Conservation (phyloP, 2,888 invertebrate species). For the Hyppa rectilinea region DNA sequence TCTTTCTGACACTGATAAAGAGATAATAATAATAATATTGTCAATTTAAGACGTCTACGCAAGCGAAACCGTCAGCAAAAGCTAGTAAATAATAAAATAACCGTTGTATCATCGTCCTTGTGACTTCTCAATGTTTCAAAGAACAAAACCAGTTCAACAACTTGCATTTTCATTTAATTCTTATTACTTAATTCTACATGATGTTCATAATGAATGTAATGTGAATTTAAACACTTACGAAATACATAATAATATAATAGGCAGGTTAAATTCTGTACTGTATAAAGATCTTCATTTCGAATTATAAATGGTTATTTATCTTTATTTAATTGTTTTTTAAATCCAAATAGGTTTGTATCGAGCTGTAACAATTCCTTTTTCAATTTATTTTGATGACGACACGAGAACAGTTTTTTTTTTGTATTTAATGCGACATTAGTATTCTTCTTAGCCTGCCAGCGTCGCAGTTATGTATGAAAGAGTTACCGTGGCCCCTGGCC, state of each 20-base stretch:
- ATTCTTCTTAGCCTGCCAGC: too few species aligned
- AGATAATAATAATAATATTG: too few species aligned
- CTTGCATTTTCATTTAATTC: slow-evolving; percentile 25
- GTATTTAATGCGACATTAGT: not conserved
- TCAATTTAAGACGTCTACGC: too few species aligned
- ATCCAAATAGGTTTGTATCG: not conserved
- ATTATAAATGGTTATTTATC: slow-evolving; percentile 7
- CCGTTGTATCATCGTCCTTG: not conserved
- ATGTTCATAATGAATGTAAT: slow-evolving; percentile 9
- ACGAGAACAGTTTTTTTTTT: not conserved
- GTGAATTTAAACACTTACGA: not conserved
- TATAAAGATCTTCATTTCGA: not conserved
- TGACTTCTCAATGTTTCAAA: slow-evolving; percentile 3
- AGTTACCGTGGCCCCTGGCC: too few species aligned
- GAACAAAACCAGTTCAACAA: slow-evolving; percentile 32
- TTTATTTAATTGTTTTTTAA: not conserved
- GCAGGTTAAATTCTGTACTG: not conserved
- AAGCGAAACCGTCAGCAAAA: too few species aligned
- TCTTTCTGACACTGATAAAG: too few species aligned
- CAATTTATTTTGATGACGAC: not conserved
- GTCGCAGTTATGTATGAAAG: too few species aligned
- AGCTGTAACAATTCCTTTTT: slow-evolving; percentile 2
- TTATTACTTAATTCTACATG: slow-evolving; percentile 32
- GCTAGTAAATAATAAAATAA: slow-evolving; percentile 1
- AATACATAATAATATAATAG: slow-evolving; percentile 7